A percentile compares a stretch with the other conserved stretches of the same genome.
These are phyloP conservation scores for Zonitis immaculata DNA, from an alignment of 2,888 invertebrate genomes.

Conservation along the genomic window DNA sequence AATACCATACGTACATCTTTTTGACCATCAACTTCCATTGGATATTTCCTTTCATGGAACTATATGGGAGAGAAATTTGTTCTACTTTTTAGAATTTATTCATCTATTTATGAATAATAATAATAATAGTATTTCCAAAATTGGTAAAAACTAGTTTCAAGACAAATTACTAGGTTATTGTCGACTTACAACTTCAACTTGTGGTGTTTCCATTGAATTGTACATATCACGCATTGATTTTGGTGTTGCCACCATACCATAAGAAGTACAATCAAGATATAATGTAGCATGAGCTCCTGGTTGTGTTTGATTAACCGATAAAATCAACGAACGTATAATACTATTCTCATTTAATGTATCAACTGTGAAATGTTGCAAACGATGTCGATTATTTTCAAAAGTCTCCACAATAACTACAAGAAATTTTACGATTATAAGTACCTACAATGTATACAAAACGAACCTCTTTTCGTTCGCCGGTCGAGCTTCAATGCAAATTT, in stretches of 20 bases:
- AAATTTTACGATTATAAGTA: constrained; percentile 2
- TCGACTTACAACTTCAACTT: constrained; percentile 56
- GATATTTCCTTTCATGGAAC: constrained; percentile 59
- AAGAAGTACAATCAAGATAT: constrained; percentile 60
- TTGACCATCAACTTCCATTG: constrained; percentile 53
- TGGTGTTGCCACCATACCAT: constrained; percentile 60
- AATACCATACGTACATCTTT: constrained; percentile 51
- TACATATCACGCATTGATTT: constrained; percentile 57
- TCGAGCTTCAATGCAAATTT: constrained; percentile 56
- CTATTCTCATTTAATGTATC: constrained; percentile 54
- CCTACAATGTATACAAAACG: neutral
- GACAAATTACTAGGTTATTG: neutral
- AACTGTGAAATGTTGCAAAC: constrained; percentile 59
- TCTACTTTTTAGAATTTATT: neutral
- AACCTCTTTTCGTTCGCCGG: constrained; percentile 53
- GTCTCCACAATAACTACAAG: constrained; percentile 63
- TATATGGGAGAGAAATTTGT: constrained; percentile 34
- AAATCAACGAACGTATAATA: constrained; percentile 55
- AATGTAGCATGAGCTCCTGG: constrained; percentile 59
- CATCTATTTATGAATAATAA: neutral
- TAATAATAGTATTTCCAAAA: neutral
- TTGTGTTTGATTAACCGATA: constrained; percentile 53
- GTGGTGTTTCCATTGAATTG: constrained; percentile 51
- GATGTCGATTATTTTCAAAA: constrained; percentile 54
- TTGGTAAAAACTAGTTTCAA: neutral